Conservation (phyloP, 2,888 invertebrate genomes). For the Callyntrura sp. region DNA sequence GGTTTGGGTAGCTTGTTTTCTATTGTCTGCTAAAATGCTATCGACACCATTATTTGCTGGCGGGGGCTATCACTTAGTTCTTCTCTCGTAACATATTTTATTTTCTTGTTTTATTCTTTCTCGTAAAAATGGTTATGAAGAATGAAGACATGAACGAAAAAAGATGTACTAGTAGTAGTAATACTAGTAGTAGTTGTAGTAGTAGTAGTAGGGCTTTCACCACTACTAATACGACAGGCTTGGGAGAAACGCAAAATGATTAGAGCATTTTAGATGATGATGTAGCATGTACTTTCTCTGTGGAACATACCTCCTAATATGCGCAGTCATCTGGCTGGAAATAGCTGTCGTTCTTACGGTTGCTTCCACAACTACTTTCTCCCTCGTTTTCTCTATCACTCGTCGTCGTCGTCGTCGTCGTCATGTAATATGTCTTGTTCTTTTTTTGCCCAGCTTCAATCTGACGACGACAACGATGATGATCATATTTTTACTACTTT, state of each 20-base stretch:
- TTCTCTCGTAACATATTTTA: slow-evolving; percentile 19
- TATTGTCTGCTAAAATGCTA: no score
- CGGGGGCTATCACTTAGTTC: neutral
- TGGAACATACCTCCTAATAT: neutral
- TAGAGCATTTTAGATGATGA: neutral
- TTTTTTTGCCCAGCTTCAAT: no score
- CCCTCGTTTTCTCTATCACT: no score
- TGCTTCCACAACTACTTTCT: no score
- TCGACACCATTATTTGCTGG: no score
- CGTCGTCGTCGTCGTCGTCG: no score
- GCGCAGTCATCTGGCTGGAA: no score
- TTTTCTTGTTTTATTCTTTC: slow-evolving; percentile 55
- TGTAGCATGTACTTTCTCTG: no score
- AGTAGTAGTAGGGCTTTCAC: neutral
- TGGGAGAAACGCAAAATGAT: neutral
- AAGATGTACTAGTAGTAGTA: neutral
- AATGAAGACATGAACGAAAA: slow-evolving; percentile 44
- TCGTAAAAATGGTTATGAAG: slow-evolving; percentile 38
- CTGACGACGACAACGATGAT: neutral
- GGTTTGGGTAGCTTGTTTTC: no score
- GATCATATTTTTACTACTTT: neutral
- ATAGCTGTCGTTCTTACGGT: no score
- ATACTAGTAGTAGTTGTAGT: neutral
- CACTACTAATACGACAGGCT: neutral
- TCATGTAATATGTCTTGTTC: no score